These are phyloP conservation scores for Eulemur rufifrons DNA, from an alignment of 2,113 vertebrate genomes.

Conservation along the genomic window DNA sequence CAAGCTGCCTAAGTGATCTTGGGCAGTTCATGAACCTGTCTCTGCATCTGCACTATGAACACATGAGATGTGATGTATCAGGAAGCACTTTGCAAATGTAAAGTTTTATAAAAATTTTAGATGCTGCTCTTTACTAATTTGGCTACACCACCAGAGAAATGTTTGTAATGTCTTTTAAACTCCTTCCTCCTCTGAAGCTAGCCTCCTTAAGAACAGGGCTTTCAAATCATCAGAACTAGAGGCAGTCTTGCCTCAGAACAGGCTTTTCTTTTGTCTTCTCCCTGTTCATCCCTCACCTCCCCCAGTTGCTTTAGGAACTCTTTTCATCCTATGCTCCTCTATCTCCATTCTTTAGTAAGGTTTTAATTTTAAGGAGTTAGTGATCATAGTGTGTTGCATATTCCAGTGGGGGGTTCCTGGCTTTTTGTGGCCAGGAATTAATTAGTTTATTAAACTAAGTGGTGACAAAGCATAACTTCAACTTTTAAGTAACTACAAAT, in stretches of 20 bases:
- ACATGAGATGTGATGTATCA: neutral
- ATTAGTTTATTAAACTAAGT: neutral
- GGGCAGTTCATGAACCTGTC: neutral
- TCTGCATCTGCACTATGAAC: neutral
- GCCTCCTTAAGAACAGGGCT: neutral
- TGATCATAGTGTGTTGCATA: neutral
- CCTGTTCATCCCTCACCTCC: neutral
- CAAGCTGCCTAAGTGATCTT: neutral
- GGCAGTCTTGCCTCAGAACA: neutral
- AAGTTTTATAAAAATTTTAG: neutral
- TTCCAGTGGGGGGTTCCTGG: neutral
- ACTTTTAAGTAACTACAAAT: neutral
- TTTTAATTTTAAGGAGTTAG: constrained; percentile 26
- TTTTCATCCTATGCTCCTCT: neutral
- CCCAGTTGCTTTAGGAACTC: neutral
- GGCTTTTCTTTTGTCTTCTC: neutral
- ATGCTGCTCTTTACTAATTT: constrained; percentile 14
- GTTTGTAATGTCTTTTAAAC: neutral
- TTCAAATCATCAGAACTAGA: neutral
- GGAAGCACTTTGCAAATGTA: neutral
- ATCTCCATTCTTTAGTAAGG: neutral
- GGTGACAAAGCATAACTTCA: neutral
- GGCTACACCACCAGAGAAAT: neutral
- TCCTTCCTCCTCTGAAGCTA: neutral
- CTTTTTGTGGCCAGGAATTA: neutral